phyloP scores from a whole-genome alignment of 1,140 invertebrate species.

The Drosophila arizonae region DNA sequence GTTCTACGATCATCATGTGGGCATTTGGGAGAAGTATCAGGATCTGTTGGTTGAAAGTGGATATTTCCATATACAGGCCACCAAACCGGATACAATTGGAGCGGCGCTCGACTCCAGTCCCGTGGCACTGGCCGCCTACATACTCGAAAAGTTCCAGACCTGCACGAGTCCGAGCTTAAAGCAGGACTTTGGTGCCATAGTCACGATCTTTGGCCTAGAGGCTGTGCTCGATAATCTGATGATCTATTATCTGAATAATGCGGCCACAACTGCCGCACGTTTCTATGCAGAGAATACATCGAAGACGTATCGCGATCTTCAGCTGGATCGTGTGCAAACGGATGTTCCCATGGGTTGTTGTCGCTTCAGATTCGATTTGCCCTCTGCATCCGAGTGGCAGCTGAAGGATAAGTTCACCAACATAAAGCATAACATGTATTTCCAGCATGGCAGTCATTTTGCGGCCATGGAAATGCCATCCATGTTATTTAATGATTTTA shows the following conservation, averaged over 20 bases:
- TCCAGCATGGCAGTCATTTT: slow-evolving; percentile 91
- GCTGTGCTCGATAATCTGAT: slow-evolving; percentile 94
- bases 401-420: slow-evolving; percentile 86
- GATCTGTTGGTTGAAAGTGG: slow-evolving; percentile 88
- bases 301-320: slow-evolving; percentile 71
- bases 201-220: slow-evolving; percentile 86
- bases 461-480: slow-evolving; percentile 91
- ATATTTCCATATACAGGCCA: slow-evolving; percentile 93
- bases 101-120: slow-evolving; percentile 87
- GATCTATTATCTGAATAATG: slow-evolving; percentile 92
- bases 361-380: slow-evolving; percentile 86
- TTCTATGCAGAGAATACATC: slow-evolving; percentile 88
- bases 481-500: slow-evolving; percentile 87
- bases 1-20: slow-evolving; percentile 86
- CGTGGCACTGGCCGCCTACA: slow-evolving; percentile 90
- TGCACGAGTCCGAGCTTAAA: slow-evolving; percentile 91
- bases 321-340: slow-evolving; percentile 85
- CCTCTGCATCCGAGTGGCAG: slow-evolving; percentile 85
- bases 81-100: slow-evolving; percentile 95
- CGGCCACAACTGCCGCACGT: slow-evolving; percentile 89
- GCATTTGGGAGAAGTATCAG: slow-evolving; percentile 84
- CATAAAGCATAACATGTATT: slow-evolving; percentile 86
- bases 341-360: slow-evolving; percentile 87
- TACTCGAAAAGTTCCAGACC: slow-evolving; percentile 93
- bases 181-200: slow-evolving; percentile 85